Conservation (phyloP, 2,797 vertebrate species). For the Malacoctenus gilli region DNA sequence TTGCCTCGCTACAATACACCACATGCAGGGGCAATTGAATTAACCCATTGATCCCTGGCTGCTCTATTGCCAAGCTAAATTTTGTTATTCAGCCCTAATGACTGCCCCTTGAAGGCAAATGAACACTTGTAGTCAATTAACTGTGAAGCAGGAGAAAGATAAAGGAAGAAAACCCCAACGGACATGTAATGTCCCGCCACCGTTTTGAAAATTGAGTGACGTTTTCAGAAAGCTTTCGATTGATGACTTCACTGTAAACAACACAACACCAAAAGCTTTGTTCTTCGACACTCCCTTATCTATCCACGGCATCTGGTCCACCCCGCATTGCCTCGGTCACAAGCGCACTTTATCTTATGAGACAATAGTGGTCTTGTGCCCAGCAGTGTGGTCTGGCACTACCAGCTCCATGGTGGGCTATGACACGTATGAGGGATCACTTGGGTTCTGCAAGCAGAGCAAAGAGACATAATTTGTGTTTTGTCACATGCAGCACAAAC, state of each 20-base stretch:
- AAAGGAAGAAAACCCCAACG: constrained; percentile 44
- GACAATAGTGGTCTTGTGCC: constrained; percentile 91
- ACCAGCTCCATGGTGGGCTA: constrained; percentile 81
- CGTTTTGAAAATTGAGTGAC: constrained; percentile 38
- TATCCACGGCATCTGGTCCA: constrained; percentile 80
- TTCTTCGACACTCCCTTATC: constrained; percentile 81
- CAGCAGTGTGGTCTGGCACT: constrained; percentile 83
- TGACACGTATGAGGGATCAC: constrained; percentile 64
- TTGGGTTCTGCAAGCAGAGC: constrained; percentile 44
- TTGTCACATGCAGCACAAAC: constrained; percentile 23
- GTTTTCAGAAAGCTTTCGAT: constrained; percentile 41
- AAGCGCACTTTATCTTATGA: constrained; percentile 84
- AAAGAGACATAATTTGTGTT: constrained; percentile 32
- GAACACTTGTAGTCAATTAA: constrained; percentile 81
- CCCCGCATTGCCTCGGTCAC: constrained; percentile 71
- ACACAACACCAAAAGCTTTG: constrained; percentile 70
- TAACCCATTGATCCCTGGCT: constrained; percentile 78
- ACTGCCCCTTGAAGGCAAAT: constrained; percentile 75
- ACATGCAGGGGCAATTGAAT: constrained; percentile 75
- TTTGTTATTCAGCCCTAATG: constrained; percentile 78
- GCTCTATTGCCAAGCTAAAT: constrained; percentile 69
- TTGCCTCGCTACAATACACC: constrained; percentile 68
- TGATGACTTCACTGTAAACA: constrained; percentile 58
- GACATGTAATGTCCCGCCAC: constrained; percentile 21
- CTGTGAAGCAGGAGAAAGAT: constrained; percentile 55